Evolutionary conservation across 2,797 vertebrate species (phyloP).

Genomic region (Micromesistius poutassou): DNA sequence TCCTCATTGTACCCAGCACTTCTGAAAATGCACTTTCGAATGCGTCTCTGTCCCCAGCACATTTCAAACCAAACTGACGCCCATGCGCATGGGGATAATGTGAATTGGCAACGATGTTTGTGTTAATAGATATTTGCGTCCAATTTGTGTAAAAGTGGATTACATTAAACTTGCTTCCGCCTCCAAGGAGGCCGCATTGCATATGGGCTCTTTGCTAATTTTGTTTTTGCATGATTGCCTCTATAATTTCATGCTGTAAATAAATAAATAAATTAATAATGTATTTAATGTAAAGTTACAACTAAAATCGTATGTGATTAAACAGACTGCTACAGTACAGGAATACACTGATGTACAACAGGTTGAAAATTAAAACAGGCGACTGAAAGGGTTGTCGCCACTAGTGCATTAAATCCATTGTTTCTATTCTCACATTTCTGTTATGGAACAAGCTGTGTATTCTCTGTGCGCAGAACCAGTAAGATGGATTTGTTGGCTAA

Average conservation of each 20-base stretch:
- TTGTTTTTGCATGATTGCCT: not conserved
- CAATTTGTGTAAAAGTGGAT: not conserved
- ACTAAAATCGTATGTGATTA: not conserved
- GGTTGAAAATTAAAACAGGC: not conserved
- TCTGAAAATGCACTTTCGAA: no score
- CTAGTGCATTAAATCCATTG: not conserved
- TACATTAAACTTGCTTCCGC: no score
- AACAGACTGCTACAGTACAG: not conserved
- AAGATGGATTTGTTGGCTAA: not conserved
- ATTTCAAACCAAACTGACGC: no score
- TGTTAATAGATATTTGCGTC: not conserved
- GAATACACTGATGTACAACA: not conserved
- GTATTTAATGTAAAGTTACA: not conserved
- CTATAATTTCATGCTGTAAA: constrained; percentile 1
- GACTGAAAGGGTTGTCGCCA: not conserved
- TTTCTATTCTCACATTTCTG: not conserved
- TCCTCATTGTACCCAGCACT: no score
- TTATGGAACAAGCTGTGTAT: not conserved
- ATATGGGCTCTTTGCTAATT: not conserved
- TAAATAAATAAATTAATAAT: not conserved
- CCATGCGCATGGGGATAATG: no score
- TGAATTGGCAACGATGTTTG: not conserved
- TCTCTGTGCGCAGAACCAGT: not conserved
- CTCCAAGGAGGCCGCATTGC: not conserved
- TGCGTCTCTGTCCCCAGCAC: no score